These are phyloP conservation scores for Microplitis mediator DNA, from an alignment of 1,140 invertebrate genomes.

Conservation along the genomic window DNA sequence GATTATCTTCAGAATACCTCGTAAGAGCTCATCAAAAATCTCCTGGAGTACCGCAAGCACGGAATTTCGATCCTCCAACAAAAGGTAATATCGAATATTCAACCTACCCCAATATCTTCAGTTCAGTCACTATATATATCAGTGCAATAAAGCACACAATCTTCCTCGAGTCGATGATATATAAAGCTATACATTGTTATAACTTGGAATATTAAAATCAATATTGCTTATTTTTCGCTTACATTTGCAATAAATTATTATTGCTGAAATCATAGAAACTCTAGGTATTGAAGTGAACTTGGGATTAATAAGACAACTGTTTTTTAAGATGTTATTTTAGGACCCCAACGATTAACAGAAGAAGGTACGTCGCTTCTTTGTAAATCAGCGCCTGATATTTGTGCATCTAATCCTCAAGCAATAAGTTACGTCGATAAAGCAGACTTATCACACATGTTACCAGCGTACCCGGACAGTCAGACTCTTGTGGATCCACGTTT, in stretches of 20 bases:
- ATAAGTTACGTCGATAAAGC: slow-evolving; percentile 61
- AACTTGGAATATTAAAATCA: too few relatives aligned
- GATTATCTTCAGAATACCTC: slow-evolving; percentile 58
- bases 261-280: too few relatives aligned
- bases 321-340: slow-evolving; percentile 38
- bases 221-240: too few relatives aligned
- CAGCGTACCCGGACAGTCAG: slow-evolving; percentile 54
- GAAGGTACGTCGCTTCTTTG: slow-evolving; percentile 58
- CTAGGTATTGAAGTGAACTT: too few relatives aligned
- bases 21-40: slow-evolving; percentile 59
- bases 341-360: slow-evolving; percentile 50
- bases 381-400: slow-evolving; percentile 60
- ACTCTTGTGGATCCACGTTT: slow-evolving; percentile 49
- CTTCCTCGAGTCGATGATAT: too few relatives aligned
- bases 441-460: slow-evolving; percentile 57
- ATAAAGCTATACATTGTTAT: too few relatives aligned
- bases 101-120: background rate
- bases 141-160: too few relatives aligned
- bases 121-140: background rate
- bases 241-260: too few relatives aligned
- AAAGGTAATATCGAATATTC: slow-evolving; percentile 42
- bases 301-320: background rate
- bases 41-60: slow-evolving; percentile 50
- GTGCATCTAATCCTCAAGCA: slow-evolving; percentile 57
- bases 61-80: slow-evolving; percentile 49